Conservation (phyloP, 2,113 vertebrate genomes). For the Pelecanoides urinatrix region DNA sequence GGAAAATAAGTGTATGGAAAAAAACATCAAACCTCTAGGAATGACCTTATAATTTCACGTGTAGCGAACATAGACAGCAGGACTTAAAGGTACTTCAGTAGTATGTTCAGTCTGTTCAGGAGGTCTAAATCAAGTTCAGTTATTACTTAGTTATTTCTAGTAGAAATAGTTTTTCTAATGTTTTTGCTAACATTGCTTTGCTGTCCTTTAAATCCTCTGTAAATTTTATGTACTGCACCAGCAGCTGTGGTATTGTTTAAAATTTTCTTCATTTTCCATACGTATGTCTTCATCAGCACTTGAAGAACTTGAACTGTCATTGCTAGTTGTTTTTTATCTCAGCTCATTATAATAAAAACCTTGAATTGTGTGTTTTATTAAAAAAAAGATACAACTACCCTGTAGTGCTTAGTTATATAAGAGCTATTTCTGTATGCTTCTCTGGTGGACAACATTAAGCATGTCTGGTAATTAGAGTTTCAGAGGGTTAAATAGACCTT, state of each 20-base stretch:
- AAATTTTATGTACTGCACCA: not conserved
- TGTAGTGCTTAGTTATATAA: not conserved
- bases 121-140: not conserved
- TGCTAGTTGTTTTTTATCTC: not conserved
- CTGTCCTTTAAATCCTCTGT: not conserved
- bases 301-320: not conserved
- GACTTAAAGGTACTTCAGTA: not conserved
- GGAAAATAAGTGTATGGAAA: not conserved
- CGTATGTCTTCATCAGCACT: fast-evolving
- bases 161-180: not conserved
- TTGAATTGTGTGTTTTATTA: not conserved
- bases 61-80: no score
- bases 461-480: not conserved
- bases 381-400: no score
- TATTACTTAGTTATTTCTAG: not conserved
- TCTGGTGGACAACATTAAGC: not conserved
- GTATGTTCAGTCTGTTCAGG: not conserved
- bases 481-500: not conserved
- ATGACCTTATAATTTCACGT: fast-evolving
- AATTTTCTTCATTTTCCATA: not conserved
- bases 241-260: not conserved
- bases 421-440: not conserved
- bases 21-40: not conserved
- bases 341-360: not conserved
- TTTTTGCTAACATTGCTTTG: not conserved